Base-by-base conservation (phyloP, 2,797 vertebrate genomes). In the Manis javanica region DNA sequence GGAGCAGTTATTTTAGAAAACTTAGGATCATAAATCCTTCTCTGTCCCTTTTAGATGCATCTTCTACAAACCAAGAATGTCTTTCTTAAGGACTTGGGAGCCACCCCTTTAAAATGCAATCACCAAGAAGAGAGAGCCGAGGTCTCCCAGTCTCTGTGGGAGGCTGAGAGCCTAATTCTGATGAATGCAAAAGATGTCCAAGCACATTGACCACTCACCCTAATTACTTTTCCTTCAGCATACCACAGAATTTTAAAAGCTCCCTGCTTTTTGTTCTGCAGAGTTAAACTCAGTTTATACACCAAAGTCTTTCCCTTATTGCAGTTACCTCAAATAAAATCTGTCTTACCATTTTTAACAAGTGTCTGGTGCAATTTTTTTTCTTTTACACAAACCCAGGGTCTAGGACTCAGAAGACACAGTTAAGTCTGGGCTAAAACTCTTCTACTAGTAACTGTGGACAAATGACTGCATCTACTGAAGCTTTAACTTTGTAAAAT, bases 401-500 rank as follows among this genome's bases (percentile, higher is more conserved):
- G 18, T 59, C 37, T 84, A 66, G 78, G 10, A 55, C 37, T 78
- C 5, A 0, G 51, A 90, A 93, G 19, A 78, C 39, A 72, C 0
- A 74, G 26, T 3, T 8, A 71, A 42, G 24, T 55, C 13, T 24
- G 39, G 14, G 3, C 9, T 95, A 68, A 83, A 34, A 51, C 39
- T 57, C 13, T 63, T 85, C 57, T 49, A 72, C n/a, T 79, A 51
- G 31, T 46, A 39, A 77, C 46, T 86, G 1, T 66, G 24, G 66
- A 82, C 53, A 64, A 84, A 61, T 77, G 42, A 29, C 42, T 59
- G n/a, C n/a, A 53, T 19, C 74, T 12, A 51, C n/a, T 46, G 26
- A 83, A 84, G 31, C n/a, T 82, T 82, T 84, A 81, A 39, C 11
- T 85, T 79, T 46, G 12, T 61, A 83, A 97, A 84, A 57, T 64